Conservation (phyloP, 1,140 invertebrate genomes). For the Lordiphosa stackelbergi region DNA sequence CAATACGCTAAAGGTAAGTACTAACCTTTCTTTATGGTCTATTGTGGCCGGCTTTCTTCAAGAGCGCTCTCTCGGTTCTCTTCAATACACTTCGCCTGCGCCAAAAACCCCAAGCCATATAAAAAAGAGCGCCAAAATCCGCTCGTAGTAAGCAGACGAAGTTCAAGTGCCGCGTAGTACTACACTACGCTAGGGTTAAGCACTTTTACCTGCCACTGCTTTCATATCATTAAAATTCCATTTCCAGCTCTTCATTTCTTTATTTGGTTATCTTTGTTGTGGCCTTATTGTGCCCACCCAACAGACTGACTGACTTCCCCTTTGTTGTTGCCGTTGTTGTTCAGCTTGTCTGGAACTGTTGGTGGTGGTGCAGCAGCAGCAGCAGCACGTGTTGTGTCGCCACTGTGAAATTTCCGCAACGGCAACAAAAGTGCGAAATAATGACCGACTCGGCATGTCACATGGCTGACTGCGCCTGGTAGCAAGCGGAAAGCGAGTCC, state of each 20-base stretch:
- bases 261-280: slow-evolving; percentile 9
- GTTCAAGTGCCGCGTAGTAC: slow-evolving; percentile 63
- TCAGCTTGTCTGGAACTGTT: slow-evolving; percentile 24
- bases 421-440: slow-evolving; percentile 56
- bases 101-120: slow-evolving; percentile 10
- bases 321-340: not conserved
- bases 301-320: not conserved
- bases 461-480: slow-evolving; percentile 47
- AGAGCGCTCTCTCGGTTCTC: slow-evolving; percentile 18
- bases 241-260: slow-evolving; percentile 26
- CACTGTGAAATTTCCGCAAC: slow-evolving; percentile 46
- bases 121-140: slow-evolving; percentile 31
- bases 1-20: slow-evolving; percentile 1
- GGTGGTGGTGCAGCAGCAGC: slow-evolving; percentile 20
- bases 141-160: slow-evolving; percentile 30
- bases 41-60: slow-evolving; percentile 52
- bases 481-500: slow-evolving; percentile 2
- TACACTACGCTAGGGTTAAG: slow-evolving; percentile 21
- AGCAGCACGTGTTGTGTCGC: slow-evolving; percentile 42
- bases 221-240: slow-evolving; percentile 63
- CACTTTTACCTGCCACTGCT: slow-evolving; percentile 33
- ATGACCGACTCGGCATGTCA: slow-evolving; percentile 54
- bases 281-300: slow-evolving; percentile 3
- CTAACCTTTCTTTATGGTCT: slow-evolving; percentile 10
- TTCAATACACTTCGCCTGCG: slow-evolving; percentile 37